Evolutionary conservation across 2,113 vertebrate genomes (phyloP), one percentile per base, ranked within the genome.

Genomic region (Acrocephalus arundinaceus): DNA sequence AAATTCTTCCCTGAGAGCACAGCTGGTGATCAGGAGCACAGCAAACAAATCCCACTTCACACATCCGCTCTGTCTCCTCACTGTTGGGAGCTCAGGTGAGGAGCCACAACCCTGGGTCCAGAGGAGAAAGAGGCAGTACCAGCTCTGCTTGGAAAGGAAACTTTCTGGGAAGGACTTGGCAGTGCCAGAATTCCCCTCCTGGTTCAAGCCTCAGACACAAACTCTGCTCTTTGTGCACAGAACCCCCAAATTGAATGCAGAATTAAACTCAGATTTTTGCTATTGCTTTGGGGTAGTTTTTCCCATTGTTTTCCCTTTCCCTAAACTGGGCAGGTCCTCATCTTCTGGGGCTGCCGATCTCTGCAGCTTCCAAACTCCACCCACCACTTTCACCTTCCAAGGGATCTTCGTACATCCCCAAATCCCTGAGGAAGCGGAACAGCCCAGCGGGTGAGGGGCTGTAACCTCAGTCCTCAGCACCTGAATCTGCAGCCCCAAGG

Each of bases 1-100:
- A 90, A 97, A 94, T 70, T 79, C 67, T 92, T 88, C 85, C 37
- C 43, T 57, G 25, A 84, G 81, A 97, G 61, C 28, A 7, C 2
- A 49, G 70, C 74, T 95, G 87, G 86, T 93, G 87, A 89, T 79
- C 92, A 75, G 35, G 71, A 83, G 49, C 33, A 30, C 43, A 52
- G 68, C 87, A 72, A 43, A 41, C 79, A 31, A 21, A 55, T 23
- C 52, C 49, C 75, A 70, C 68, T 59, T 24, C 1, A 33, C 0
- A 7, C 35, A 45, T 20, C 66, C 31, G 66, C 37, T 54, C 76
- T 31, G n/a, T 73, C n/a, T 80, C n/a, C 81, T 52, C 6, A 11
- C 15, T 6, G 3, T 54, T 85, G 72, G 5, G 8, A 67, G 10
- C 10, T 73, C 62, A 51, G 66, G 54, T 41, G 73, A 90, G 15